phyloP scores from a whole-genome alignment of 2,113 vertebrate genomes.

The Melanostigma gelatinosum region DNA sequence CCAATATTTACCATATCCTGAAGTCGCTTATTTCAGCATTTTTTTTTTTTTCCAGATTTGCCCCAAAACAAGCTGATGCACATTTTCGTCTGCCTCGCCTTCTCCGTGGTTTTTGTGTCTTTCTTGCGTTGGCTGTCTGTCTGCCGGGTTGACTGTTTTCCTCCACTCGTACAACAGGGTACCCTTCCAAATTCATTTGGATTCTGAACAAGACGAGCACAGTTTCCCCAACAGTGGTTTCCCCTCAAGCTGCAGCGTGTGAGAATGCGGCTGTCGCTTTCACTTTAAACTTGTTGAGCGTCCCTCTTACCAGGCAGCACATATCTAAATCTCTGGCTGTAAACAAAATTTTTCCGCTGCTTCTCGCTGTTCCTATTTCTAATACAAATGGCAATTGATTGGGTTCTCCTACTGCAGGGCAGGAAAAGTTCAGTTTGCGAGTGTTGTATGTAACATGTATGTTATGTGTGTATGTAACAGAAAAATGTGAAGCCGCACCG shows the following conservation, averaged over 20 bases:
- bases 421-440: background rate
- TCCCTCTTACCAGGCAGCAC: slow-evolving; percentile 53
- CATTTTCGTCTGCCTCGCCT: background rate
- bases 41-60: background rate
- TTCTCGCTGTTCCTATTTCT: slow-evolving; percentile 12
- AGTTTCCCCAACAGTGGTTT: slow-evolving; percentile 65
- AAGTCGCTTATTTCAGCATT: too few species aligned
- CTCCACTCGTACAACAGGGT: slow-evolving; percentile 45
- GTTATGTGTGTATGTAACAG: background rate
- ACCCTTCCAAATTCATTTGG: slow-evolving; percentile 66
- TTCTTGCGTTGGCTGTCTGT: slow-evolving; percentile 22
- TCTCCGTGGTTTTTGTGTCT: slow-evolving; percentile 14
- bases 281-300: slow-evolving; percentile 68
- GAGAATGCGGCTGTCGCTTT: slow-evolving; percentile 63
- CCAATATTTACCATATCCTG: background rate
- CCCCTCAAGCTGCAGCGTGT: slow-evolving; percentile 60
- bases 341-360: slow-evolving; percentile 64
- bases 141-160: slow-evolving; percentile 34
- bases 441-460: too few species aligned
- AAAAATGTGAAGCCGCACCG: slow-evolving; percentile 19
- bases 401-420: slow-evolving; percentile 26
- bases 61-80: background rate
- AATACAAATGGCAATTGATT: slow-evolving; percentile 42
- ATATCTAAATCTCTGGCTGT: slow-evolving; percentile 63
- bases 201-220: slow-evolving; percentile 61